Evolutionary conservation across 2,888 invertebrate genomes (phyloP), one percentile per base, ranked within the genome.

Genomic region (Agrotis ipsilon): DNA sequence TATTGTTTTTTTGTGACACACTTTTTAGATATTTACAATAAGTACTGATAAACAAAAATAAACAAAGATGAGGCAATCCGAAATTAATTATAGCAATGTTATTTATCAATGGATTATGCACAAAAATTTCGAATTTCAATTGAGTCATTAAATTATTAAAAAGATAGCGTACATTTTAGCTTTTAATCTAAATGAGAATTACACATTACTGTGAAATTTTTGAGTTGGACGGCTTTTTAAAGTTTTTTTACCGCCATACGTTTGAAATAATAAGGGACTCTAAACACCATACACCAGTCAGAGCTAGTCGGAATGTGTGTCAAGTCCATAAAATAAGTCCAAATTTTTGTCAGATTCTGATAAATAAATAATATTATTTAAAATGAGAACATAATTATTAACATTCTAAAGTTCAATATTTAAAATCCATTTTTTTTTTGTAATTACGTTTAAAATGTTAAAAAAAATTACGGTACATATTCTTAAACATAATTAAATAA

Each of bases 141-240:
- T 72, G 27, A 60, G 18, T 59, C 54, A 55, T 51, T 21, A 16
- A 46, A 54, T 59, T 19, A 68, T 6, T 68, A 21, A 43, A 16
- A 32, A 46, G 19, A 77, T 58, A 46, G 2, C 13, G 57, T 9
- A 58, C 19, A 58, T 18, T 21, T 45, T n/a, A 55, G 39, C 14
- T 13, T 18, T 21, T 45, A 16, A 48, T 46, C 11, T 18, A 24
- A 11, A 46, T 24, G 14, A 18, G 1, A 19, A 39, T 51, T 46
- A 68, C 19, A 51, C 3, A 61, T 18, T 24, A 13, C 2, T 49
- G 49, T 13, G 27, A 39, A 57, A 68, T 45, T n/a, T n/a, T n/a
- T n/a, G n/a, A n/a, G n/a, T n/a, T n/a, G 74, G 43, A 51, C 49
- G 49, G 69, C 21, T 45, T 73, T 72, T 43, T 14, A 2, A 13